These are phyloP conservation scores for Vespertilio murinus DNA, from an alignment of 2,797 vertebrate genomes.

Conservation along the genomic window DNA sequence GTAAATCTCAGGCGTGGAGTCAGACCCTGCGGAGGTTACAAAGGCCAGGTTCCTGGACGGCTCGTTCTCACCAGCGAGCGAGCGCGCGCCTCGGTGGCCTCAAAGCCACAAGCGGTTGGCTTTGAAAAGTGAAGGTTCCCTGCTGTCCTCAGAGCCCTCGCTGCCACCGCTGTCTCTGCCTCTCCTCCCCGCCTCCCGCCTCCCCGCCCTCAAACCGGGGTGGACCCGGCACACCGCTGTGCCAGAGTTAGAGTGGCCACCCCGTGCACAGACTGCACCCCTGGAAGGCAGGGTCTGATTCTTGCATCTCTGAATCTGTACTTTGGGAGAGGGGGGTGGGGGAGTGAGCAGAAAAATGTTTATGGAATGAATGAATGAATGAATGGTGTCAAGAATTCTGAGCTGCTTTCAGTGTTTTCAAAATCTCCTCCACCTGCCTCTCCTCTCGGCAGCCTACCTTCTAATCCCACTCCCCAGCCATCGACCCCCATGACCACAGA, in stretches of 20 bases:
- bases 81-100: constrained; percentile 63
- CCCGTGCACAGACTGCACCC: neutral
- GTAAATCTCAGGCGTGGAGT: constrained; percentile 53
- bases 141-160: constrained; percentile 48
- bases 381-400: neutral
- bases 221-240: neutral
- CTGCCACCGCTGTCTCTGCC: constrained; percentile 54
- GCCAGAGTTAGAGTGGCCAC: neutral
- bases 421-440: neutral
- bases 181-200: neutral
- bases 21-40: neutral
- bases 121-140: constrained; percentile 79
- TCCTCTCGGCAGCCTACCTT: neutral
- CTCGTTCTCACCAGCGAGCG: neutral
- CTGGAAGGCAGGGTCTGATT: neutral
- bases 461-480: neutral
- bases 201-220: neutral
- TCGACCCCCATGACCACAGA: neutral
- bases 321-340: too few relatives aligned
- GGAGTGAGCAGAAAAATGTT: neutral
- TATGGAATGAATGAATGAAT: neutral
- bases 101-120: constrained; percentile 77
- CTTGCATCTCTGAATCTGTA: neutral
- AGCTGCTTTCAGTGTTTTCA: neutral
- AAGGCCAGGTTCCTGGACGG: constrained; percentile 64